phyloP scores from a whole-genome alignment of 2,113 vertebrate genomes.

The Ovis canadensis region DNA sequence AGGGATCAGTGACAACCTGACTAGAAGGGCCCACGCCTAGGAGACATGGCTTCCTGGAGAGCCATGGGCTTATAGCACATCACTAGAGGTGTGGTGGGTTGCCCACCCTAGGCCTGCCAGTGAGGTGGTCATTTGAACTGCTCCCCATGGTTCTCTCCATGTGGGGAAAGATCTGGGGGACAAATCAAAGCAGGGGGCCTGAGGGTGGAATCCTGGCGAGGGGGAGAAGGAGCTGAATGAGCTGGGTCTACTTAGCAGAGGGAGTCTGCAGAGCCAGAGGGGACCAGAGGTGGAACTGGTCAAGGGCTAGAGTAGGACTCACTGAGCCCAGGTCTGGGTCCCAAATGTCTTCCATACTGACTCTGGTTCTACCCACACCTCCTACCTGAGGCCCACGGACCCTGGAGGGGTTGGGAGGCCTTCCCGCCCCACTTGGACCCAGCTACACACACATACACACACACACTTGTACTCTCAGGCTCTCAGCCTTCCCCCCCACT shows the following conservation, averaged over 20 bases:
- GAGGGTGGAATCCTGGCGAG: neutral
- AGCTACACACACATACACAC: neutral
- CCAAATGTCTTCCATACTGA: neutral
- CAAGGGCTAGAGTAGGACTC: neutral
- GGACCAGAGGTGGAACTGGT: neutral
- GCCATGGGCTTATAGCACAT: neutral
- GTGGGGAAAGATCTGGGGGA: neutral
- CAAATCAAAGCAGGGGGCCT: neutral
- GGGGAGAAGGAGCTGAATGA: neutral
- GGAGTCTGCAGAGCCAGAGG: neutral
- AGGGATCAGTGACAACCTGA: neutral
- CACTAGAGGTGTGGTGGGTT: neutral
- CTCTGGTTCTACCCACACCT: conserved; percentile 13
- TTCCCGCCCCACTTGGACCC: neutral
- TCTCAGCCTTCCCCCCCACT: too few species aligned
- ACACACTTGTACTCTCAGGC: too few species aligned
- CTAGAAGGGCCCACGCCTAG: neutral
- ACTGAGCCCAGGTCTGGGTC: neutral
- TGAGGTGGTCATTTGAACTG: neutral
- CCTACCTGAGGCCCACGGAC: neutral
- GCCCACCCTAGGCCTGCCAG: neutral
- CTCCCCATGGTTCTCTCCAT: neutral
- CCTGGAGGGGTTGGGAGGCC: neutral
- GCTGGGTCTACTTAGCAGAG: neutral
- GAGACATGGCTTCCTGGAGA: neutral